A percentile compares a stretch with the other conserved stretches of the same genome.
Evolutionary conservation across 1,140 invertebrate genomes (phyloP).

Genomic region (Campoletis sonorensis): DNA sequence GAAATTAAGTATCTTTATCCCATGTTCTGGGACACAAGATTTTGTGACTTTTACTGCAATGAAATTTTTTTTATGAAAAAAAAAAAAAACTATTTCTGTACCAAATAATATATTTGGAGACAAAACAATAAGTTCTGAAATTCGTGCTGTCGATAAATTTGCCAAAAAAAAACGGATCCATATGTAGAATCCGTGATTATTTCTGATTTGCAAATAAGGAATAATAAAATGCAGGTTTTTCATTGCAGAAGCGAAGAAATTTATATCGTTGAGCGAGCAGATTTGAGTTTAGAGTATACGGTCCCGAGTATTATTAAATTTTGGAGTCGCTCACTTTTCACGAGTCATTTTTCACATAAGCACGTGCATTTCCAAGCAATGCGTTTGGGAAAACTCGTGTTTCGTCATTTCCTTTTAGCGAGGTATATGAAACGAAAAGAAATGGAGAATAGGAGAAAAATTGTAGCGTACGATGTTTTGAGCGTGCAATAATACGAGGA

Average conservation of each 20-base stretch:
- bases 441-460: constrained; percentile 1
- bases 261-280: not conserved
- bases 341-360: constrained; percentile 57
- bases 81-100: too few relatives aligned
- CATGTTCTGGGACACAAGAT: too few relatives aligned
- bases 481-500: constrained; percentile 30
- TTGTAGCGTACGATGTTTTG: constrained; percentile 6
- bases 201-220: not conserved
- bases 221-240: not conserved
- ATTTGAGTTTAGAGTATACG: constrained; percentile 24
- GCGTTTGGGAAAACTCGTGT: constrained; percentile 13
- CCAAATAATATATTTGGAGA: too few relatives aligned
- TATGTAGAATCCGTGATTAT: not conserved
- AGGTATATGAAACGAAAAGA: not conserved
- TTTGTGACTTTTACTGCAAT: too few relatives aligned
- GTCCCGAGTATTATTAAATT: constrained; percentile 73
- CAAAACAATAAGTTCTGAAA: not conserved
- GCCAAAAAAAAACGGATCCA: not conserved
- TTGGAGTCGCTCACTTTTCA: constrained; percentile 48
- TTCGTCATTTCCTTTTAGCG: not conserved
- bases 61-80: too few relatives aligned
- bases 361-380: constrained; percentile 15
- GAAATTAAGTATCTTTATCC: not conserved
- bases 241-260: not conserved
- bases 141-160: not conserved